Base-by-base conservation (phyloP, 1,140 invertebrate genomes). In the Ostrea denselamellosa region DNA sequence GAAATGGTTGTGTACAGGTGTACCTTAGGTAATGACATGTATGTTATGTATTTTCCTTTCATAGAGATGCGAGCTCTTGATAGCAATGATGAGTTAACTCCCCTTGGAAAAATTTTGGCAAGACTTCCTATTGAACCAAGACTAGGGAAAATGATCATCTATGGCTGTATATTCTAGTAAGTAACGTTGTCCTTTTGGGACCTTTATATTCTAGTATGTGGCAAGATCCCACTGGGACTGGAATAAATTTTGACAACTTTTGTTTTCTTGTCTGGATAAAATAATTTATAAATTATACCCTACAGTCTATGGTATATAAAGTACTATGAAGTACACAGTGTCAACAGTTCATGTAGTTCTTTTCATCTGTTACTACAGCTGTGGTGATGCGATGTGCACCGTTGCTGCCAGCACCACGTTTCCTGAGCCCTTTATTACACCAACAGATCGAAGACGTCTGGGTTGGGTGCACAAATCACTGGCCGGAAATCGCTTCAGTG, bases 351-450 rank as follows among this genome's bases (percentile, higher is more conserved):
- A 44, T 44, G 34, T 44, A 44, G 34, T 1, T 5, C 1, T 44
- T 44, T 44, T 44, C 81, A 14, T 83, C 14, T 83, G 22, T 83
- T 83, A 0, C 8, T 58, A n/a, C 25, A 95, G 97, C 81, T 97
- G 97, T 90, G 98, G 97, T 1, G 98, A 99, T 95, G 97, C 98
- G 0, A 95, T 98, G 28, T 97, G 97, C 14, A 98, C 97, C 2
- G 98, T 99, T 96, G 98, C 98, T 8, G 98, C 98, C 2, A 98
- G 99, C 92, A 94, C 93, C 34, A 95, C 98, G 3, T 98, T 98
- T 92, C 97, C 98, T 0, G 98, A 99, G 94, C 97, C 98, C 2
- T 98, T 98, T 93, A 96, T 95, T 95, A 87, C 94, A 8, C 93
- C 91, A 0, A 93, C 91, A 82, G 95, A 93, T 85, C 88, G 93